Evolutionary conservation across 1,140 invertebrate genomes (phyloP).

Genomic region (Camponotus floridanus): DNA sequence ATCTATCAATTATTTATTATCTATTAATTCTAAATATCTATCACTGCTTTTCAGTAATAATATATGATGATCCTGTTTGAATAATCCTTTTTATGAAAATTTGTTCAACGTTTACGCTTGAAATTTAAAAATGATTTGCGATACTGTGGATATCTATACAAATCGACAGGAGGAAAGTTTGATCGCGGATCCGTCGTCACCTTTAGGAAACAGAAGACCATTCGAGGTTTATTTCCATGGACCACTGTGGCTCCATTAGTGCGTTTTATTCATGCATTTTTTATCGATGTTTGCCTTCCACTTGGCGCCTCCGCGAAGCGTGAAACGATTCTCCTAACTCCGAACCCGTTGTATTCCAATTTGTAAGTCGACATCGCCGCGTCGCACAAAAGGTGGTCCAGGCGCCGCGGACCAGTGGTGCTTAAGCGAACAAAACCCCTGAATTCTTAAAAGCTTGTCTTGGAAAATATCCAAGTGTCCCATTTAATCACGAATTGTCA

Average conservation of each 20-base stretch:
- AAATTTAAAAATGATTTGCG: conserved; percentile 34
- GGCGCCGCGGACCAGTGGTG: conserved; percentile 46
- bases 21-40: too few relatives aligned
- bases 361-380: conserved; percentile 74
- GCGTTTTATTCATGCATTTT: conserved; percentile 80
- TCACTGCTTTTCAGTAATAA: too few relatives aligned
- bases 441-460: conserved; percentile 35
- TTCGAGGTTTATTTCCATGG: conserved; percentile 71
- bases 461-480: conserved; percentile 18
- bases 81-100: not conserved
- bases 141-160: not conserved
- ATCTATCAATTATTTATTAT: too few relatives aligned
- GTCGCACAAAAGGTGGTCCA: conserved; percentile 64
- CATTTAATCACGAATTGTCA: conserved; percentile 20
- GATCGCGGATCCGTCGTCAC: conserved; percentile 60
- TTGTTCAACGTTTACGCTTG: not conserved
- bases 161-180: not conserved
- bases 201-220: conserved; percentile 47
- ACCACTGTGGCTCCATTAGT: conserved; percentile 69
- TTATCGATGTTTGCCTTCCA: conserved; percentile 80
- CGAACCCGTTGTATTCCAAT: conserved; percentile 78
- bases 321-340: conserved; percentile 79
- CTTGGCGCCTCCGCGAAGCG: conserved; percentile 80
- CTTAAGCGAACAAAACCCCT: conserved; percentile 48
- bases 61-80: too few relatives aligned